Evolutionary conservation across 92 coral and sea anemone genomes (phyloP).

Genomic region (Phenganax stokvisi): DNA sequence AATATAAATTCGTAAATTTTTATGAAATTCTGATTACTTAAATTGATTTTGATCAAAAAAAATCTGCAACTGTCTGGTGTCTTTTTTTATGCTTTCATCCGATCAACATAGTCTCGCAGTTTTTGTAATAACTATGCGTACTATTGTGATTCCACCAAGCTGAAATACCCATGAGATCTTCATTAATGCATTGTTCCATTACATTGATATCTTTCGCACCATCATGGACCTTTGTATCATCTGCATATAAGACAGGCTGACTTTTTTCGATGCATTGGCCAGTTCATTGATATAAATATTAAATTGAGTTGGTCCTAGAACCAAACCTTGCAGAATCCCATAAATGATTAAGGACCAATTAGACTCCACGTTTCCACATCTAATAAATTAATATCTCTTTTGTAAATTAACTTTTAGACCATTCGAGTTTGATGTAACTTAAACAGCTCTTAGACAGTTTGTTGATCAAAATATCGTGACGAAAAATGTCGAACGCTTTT

Average conservation of each 20-base stretch:
- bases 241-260: constrained; percentile 36
- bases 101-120: constrained; percentile 44
- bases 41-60: constrained; percentile 41
- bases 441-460: constrained; percentile 40
- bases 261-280: constrained; percentile 35
- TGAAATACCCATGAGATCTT: constrained; percentile 11
- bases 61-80: constrained; percentile 39
- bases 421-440: constrained; percentile 40
- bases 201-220: constrained; percentile 40
- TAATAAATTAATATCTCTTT: constrained; percentile 40
- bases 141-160: constrained; percentile 31
- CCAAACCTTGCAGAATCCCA: constrained; percentile 55
- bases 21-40: constrained; percentile 33
- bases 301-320: constrained; percentile 53
- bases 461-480: constrained; percentile 30
- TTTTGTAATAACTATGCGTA: constrained; percentile 33
- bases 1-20: constrained; percentile 18
- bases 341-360: constrained; percentile 37
- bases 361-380: constrained; percentile 41
- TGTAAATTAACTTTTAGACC: constrained; percentile 47
- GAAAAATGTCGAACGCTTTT: constrained; percentile 53
- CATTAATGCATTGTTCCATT: no score
- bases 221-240: constrained; percentile 9
- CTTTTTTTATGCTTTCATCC: constrained; percentile 42
- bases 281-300: constrained; percentile 52